Evolutionary conservation across 2,888 invertebrate species (phyloP).

Genomic region (Automeris io): DNA sequence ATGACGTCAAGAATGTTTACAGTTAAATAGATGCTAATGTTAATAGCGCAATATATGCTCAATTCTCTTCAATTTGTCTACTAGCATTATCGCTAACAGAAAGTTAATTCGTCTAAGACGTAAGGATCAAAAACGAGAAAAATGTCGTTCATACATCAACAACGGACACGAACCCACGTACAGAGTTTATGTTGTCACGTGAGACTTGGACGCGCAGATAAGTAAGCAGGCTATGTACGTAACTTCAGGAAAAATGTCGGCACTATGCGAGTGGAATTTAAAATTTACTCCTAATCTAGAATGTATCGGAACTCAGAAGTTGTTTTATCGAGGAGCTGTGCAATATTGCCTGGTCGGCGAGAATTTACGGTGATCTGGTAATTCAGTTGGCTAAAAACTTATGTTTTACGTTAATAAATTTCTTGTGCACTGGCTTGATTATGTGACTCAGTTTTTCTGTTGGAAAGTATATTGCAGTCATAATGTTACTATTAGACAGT

Average conservation of each 20-base stretch:
- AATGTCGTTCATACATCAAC: slow-evolving; percentile 2
- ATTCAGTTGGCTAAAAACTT: background rate
- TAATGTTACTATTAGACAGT: too few species aligned
- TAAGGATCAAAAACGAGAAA: background rate
- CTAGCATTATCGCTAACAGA: slow-evolving; percentile 1
- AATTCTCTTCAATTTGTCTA: too few species aligned
- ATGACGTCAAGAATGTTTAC: too few species aligned
- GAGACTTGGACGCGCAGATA: slow-evolving; percentile 26
- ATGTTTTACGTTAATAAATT: too few species aligned
- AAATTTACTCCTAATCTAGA: slow-evolving; percentile 14
- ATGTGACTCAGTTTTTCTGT: too few species aligned
- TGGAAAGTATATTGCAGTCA: too few species aligned
- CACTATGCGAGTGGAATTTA: slow-evolving; percentile 26
- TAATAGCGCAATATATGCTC: too few species aligned
- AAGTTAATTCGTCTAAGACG: background rate
- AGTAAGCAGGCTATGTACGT: slow-evolving; percentile 31
- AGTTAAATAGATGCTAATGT: too few species aligned
- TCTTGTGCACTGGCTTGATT: too few species aligned
- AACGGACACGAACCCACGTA: slow-evolving; percentile 22
- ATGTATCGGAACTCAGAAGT: background rate
- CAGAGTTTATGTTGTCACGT: slow-evolving; percentile 35
- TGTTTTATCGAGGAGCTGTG: background rate
- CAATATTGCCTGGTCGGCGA: background rate
- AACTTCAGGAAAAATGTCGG: slow-evolving; percentile 23
- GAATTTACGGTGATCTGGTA: background rate